Base-by-base conservation (phyloP, 2,113 vertebrate genomes). In the Ahaetulla prasina region DNA sequence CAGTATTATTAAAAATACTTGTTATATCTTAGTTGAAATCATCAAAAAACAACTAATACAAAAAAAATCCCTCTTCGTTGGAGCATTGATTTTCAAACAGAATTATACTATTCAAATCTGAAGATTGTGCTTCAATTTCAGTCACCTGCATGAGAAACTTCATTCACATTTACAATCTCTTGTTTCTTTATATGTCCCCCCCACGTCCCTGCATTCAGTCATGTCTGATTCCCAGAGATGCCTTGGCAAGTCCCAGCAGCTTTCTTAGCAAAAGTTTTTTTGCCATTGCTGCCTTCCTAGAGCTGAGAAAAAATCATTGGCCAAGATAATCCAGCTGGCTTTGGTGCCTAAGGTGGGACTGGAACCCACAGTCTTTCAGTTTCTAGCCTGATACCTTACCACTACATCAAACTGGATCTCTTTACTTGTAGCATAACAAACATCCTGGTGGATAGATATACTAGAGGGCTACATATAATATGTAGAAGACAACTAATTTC, bases 21-120 rank as follows among this genome's bases (percentile, higher is more conserved):
- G 60, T 63, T 92, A 92, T 74, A 93, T 94, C 95, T 94, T 0
- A 89, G 39, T 87, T 91, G 2, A 90, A 89, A 93, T 16, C 8
- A 85, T 43, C 27, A 47, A 25, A 43, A 93, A n/a, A 45, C n/a
- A 23, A 88, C 54, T 74, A 90, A 93, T 49, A 35, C 23, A 89
- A 90, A 89, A 52, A 1, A 92, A 18, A 52, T 0, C 50, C 10
- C 1, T 63, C 27, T 93, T 22, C 30, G 87, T 55, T 49, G 74
- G 30, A 52, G 80, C 80, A 57, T 86, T 94, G 92, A 85, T 74
- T 93, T 91, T 52, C 90, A 93, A 39, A 57, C 22, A 93, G 53
- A 60, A 52, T 39, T 85, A 43, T 8, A 45, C 0, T 0, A 74
- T 8, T 8, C 54, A 94, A 90, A 53, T 90, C 35, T 92, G 90